These are phyloP conservation scores for Micromussa lordhowensis DNA, from an alignment of 92 coral and sea anemone species.

Conservation along the genomic window DNA sequence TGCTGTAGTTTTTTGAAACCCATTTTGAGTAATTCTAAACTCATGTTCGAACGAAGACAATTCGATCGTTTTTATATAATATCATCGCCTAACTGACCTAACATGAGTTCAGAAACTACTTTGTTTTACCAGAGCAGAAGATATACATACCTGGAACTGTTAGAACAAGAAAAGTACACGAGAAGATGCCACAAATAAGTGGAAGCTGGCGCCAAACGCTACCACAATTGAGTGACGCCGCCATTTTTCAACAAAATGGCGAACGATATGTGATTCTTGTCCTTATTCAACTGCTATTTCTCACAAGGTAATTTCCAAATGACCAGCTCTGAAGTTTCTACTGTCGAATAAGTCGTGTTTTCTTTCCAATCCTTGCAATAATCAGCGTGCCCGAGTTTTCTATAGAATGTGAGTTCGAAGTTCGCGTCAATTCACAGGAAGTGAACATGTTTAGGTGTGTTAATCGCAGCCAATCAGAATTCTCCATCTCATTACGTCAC, in stretches of 20 bases:
- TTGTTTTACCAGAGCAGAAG: background rate
- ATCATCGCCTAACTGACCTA: background rate
- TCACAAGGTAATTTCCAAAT: background rate
- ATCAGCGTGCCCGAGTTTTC: background rate
- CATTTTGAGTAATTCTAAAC: too few relatives aligned
- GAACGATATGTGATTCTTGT: background rate
- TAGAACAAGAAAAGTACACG: background rate
- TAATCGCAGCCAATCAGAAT: constrained; percentile 16
- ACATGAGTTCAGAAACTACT: background rate
- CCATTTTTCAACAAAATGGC: constrained; percentile 4
- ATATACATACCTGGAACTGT: constrained; percentile 8
- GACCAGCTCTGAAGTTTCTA: background rate
- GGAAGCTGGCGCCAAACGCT: background rate
- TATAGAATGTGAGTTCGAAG: background rate
- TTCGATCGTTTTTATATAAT: background rate
- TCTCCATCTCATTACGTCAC: constrained; percentile 16
- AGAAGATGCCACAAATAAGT: background rate
- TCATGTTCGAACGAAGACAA: too few relatives aligned
- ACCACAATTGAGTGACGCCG: background rate
- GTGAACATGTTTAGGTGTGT: constrained; percentile 27
- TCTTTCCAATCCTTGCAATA: background rate
- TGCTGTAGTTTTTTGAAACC: too few relatives aligned
- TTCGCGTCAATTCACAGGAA: background rate
- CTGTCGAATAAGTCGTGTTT: background rate
- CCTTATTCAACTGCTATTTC: background rate